phyloP scores from a whole-genome alignment of 1,140 invertebrate genomes.

The Drosophila quadrilineata region DNA sequence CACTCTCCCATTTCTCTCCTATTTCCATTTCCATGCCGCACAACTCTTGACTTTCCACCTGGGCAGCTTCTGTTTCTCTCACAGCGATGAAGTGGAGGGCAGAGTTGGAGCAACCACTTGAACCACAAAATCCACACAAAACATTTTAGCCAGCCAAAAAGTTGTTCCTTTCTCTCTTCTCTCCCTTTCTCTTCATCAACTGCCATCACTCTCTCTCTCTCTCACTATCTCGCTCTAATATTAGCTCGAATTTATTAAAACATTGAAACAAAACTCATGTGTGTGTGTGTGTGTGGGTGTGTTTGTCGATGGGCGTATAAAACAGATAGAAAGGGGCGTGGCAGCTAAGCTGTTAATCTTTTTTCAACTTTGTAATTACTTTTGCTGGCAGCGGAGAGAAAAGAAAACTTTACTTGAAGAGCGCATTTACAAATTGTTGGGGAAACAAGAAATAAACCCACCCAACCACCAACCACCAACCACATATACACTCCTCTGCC shows the following conservation, averaged over 20 bases:
- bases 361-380: slow-evolving; percentile 68
- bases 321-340: slow-evolving; percentile 7
- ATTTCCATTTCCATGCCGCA: slow-evolving; percentile 22
- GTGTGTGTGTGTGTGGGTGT: neutral
- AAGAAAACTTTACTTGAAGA: slow-evolving; percentile 48
- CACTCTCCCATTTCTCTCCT: neutral
- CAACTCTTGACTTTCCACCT: slow-evolving; percentile 30
- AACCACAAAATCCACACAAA: slow-evolving; percentile 65
- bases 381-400: slow-evolving; percentile 50
- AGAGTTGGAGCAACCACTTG: slow-evolving; percentile 31
- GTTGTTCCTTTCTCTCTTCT: slow-evolving; percentile 16
- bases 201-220: slow-evolving; percentile 14
- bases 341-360: slow-evolving; percentile 64
- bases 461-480: slow-evolving; percentile 30
- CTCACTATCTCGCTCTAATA: slow-evolving; percentile 49
- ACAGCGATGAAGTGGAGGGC: slow-evolving; percentile 1
- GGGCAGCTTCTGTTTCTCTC: slow-evolving; percentile 24
- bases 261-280: slow-evolving; percentile 15
- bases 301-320: neutral
- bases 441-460: slow-evolving; percentile 33
- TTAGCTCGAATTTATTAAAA: slow-evolving; percentile 60
- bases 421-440: slow-evolving; percentile 58
- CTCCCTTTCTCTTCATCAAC: neutral
- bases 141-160: slow-evolving; percentile 41
- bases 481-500: neutral